phyloP scores from a whole-genome alignment of 1,140 invertebrate species.

The Triops longicaudatus region DNA sequence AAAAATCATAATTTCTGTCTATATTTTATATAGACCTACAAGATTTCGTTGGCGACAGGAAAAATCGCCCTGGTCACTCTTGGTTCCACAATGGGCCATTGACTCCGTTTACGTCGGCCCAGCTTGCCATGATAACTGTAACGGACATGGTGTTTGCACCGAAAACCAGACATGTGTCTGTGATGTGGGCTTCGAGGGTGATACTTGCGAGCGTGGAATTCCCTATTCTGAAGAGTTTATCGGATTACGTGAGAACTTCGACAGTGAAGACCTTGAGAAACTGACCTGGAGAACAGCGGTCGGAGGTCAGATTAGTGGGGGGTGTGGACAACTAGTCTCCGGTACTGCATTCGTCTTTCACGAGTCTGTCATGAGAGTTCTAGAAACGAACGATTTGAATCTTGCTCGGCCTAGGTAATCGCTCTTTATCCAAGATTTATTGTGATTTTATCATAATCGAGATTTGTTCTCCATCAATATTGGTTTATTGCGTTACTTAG shows the following conservation, averaged over 20 bases:
- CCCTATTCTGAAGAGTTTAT: slow-evolving; percentile 35
- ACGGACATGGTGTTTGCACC: slow-evolving; percentile 41
- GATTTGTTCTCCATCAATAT: no score
- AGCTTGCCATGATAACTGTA: slow-evolving; percentile 41
- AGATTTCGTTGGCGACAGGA: slow-evolving; percentile 45
- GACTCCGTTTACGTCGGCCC: slow-evolving; percentile 45
- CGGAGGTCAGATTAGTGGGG: slow-evolving; percentile 35
- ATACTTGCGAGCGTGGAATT: slow-evolving; percentile 35
- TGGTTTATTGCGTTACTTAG: no score
- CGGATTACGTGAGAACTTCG: slow-evolving; percentile 37
- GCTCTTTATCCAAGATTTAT: neutral
- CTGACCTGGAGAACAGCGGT: slow-evolving; percentile 28
- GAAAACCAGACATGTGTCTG: slow-evolving; percentile 41
- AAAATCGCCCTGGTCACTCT: slow-evolving; percentile 34
- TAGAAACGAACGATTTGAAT: slow-evolving; percentile 40
- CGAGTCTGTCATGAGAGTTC: slow-evolving; percentile 38
- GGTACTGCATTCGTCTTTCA: slow-evolving; percentile 38
- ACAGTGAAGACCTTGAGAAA: slow-evolving; percentile 30
- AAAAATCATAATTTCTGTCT: slow-evolving; percentile 20
- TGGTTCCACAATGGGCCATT: slow-evolving; percentile 40
- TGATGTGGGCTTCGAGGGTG: slow-evolving; percentile 39
- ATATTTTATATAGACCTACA: slow-evolving; percentile 32
- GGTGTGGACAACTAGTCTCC: slow-evolving; percentile 38
- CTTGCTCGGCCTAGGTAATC: slow-evolving; percentile 39
- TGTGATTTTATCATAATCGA: no score